A percentile compares a stretch with the other conserved stretches of the same genome.
Conservation (phyloP, 2,797 vertebrate genomes). For the Siniperca scherzeri region DNA sequence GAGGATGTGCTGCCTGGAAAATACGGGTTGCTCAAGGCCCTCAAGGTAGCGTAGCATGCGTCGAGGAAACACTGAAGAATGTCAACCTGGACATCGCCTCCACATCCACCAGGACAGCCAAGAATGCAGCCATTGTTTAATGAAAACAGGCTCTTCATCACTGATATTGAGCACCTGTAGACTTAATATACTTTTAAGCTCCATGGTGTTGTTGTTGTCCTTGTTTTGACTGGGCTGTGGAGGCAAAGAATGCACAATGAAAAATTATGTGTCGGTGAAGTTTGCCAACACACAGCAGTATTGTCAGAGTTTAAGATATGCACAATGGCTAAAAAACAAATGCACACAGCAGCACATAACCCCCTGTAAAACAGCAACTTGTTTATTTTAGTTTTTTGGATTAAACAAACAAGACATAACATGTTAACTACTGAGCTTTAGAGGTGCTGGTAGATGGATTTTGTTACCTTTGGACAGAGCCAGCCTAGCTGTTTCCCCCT, state of each 20-base stretch:
- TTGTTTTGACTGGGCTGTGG: constrained; percentile 70
- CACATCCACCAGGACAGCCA: constrained; percentile 77
- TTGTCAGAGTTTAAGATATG: neutral
- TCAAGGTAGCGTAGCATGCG: constrained; percentile 72
- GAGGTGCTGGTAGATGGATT: neutral
- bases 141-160: constrained; percentile 67
- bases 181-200: constrained; percentile 79
- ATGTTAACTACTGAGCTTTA: neutral
- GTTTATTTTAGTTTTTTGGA: neutral
- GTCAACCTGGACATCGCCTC: constrained; percentile 76
- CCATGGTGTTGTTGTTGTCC: constrained; percentile 71
- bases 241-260: constrained; percentile 43
- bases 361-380: too few relatives aligned
- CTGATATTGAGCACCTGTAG: constrained; percentile 86
- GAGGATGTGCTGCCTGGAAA: constrained; percentile 85
- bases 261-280: constrained; percentile 10
- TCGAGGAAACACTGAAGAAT: constrained; percentile 84
- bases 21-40: constrained; percentile 63
- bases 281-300: constrained; percentile 36
- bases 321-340: neutral
- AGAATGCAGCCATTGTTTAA: constrained; percentile 85
- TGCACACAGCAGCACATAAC: neutral
- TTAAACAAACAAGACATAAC: neutral
- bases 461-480: neutral
- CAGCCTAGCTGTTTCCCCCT: neutral